Percentiles rank a stretch among this genome's conserved stretches.
Conservation (phyloP, 2,113 vertebrate genomes). For the Saccopteryx bilineata region DNA sequence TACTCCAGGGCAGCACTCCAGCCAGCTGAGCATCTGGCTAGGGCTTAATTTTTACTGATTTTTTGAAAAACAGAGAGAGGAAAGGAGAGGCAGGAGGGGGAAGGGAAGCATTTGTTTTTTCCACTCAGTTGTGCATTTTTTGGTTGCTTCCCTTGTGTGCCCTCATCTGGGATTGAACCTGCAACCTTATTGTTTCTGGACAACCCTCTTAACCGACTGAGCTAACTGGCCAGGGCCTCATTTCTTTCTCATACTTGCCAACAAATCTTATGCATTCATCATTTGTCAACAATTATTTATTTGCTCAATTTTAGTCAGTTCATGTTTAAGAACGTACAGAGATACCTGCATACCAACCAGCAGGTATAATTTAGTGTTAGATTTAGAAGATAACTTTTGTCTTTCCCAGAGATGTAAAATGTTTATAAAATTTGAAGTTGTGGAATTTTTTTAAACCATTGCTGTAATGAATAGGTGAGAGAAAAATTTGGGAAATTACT, state of each 20-base stretch:
- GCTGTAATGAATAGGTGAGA: not conserved
- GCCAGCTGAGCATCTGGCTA: too few relatives aligned
- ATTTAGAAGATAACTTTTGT: not conserved
- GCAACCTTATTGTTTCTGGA: too few relatives aligned
- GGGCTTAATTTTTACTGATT: too few relatives aligned
- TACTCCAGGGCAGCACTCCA: too few relatives aligned
- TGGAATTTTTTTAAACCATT: not conserved
- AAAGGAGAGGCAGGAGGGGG: too few relatives aligned
- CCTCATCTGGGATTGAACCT: too few relatives aligned
- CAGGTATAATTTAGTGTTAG: not conserved
- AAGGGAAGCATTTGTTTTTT: too few relatives aligned
- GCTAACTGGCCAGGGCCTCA: not conserved
- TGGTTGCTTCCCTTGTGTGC: too few relatives aligned
- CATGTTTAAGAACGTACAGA: slow-evolving; percentile 20
- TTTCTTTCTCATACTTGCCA: not conserved
- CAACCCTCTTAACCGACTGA: too few relatives aligned
- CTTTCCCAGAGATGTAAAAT: not conserved
- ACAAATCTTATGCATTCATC: not conserved
- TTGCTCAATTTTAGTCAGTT: slow-evolving; percentile 2
- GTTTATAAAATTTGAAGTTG: slow-evolving; percentile 14
- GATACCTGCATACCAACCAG: not conserved
- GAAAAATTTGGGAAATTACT: not conserved
- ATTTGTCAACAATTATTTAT: not conserved
- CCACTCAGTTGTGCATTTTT: too few relatives aligned
- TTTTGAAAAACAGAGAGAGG: too few relatives aligned